Evolutionary conservation across 2,888 invertebrate genomes (phyloP).

Genomic region (Catonia carolina): DNA sequence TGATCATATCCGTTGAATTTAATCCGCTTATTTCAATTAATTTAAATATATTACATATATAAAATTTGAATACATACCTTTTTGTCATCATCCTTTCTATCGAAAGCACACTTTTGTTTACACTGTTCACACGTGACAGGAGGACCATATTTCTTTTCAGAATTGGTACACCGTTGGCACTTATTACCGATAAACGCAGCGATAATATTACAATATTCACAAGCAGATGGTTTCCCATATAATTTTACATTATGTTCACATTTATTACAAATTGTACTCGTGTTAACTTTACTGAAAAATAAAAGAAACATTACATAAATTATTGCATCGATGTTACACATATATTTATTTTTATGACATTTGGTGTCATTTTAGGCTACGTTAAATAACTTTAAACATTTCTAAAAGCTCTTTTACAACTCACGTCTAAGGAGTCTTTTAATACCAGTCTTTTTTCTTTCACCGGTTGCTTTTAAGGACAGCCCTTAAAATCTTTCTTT

Average conservation of each 20-base stretch:
- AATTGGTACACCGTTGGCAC: constrained; percentile 82
- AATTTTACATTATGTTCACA: constrained; percentile 90
- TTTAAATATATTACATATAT: too few relatives aligned
- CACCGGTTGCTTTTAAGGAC: too few relatives aligned
- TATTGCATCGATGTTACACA: too few relatives aligned
- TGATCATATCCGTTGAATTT: too few relatives aligned
- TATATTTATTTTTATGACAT: too few relatives aligned
- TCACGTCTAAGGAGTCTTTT: too few relatives aligned
- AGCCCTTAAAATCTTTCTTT: too few relatives aligned
- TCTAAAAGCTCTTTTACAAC: too few relatives aligned
- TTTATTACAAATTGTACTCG: constrained; percentile 84
- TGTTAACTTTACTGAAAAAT: constrained; percentile 67
- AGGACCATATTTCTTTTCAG: constrained; percentile 88
- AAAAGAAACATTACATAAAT: too few relatives aligned
- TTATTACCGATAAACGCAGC: constrained; percentile 83
- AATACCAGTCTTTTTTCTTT: too few relatives aligned
- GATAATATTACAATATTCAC: constrained; percentile 85
- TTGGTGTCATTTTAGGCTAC: not conserved
- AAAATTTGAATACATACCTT: constrained; percentile 63
- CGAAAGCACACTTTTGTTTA: constrained; percentile 95
- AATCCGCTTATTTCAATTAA: too few relatives aligned
- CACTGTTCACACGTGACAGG: constrained; percentile 95
- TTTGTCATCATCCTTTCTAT: constrained; percentile 81
- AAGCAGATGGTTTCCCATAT: constrained; percentile 89
- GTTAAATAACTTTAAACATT: too few relatives aligned